These are phyloP conservation scores for Stratiomys singularior DNA, from an alignment of 2,888 invertebrate genomes.

Conservation along the genomic window DNA sequence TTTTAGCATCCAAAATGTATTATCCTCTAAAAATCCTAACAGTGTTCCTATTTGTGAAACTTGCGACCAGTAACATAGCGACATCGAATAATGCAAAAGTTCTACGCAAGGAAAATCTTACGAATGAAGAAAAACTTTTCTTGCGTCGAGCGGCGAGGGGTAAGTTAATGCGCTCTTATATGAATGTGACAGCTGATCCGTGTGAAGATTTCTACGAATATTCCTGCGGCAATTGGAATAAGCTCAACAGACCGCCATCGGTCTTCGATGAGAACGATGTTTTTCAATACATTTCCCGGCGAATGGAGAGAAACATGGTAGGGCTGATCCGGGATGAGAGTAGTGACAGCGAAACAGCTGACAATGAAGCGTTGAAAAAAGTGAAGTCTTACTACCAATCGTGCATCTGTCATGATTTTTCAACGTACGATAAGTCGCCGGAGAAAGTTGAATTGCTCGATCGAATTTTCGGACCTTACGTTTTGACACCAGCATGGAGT, in stretches of 20 bases:
- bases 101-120: not conserved
- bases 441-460: not conserved
- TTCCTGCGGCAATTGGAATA: slow-evolving; percentile 32
- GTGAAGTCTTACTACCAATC: not conserved
- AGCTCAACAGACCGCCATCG: not conserved
- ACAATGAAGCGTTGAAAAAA: not conserved
- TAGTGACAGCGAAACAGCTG: not conserved
- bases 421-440: not conserved
- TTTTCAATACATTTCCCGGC: not conserved
- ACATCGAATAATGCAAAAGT: not conserved
- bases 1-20: too few species aligned
- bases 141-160: slow-evolving; percentile 13
- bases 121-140: not conserved
- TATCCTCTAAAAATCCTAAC: not conserved
- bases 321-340: not conserved
- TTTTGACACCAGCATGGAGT: slow-evolving; percentile 9
- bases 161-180: slow-evolving; percentile 21
- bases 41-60: not conserved
- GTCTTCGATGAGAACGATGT: slow-evolving; percentile 22
- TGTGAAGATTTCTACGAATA: slow-evolving; percentile 22
- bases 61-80: not conserved
- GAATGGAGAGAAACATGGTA: not conserved
- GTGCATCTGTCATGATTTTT: not conserved
- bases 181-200: slow-evolving; percentile 11
- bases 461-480: slow-evolving; percentile 4